Base-by-base conservation (phyloP, 1,140 invertebrate species). In the Drosophila baimaii region DNA sequence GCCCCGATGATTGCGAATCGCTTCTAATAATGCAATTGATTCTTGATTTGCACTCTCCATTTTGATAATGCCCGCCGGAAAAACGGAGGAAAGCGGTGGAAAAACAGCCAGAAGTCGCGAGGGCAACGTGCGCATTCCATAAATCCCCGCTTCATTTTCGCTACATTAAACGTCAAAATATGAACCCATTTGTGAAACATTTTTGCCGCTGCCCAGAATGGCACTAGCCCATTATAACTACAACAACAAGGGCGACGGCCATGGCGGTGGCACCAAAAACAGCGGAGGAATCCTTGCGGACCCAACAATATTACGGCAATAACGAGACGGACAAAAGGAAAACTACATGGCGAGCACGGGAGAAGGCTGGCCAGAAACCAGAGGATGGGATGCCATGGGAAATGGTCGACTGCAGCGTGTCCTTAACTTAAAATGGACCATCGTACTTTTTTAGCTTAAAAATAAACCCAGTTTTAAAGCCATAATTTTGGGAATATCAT, bases 91-190 rank as follows among this genome's bases (percentile, higher is more conserved):
- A 75, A 21, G 55, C 29, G 13, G 9, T 9, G 12, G 68, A 17
- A 29, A 33, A 37, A 49, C 10, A 17, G 37, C 29, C 4, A n/a
- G 13, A 35, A 54, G 51, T 54, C 61, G 65, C 77, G 69, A 82
- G 84, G 84, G 84, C 77, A 88, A 89, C 77, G 69, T 75, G 84
- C 84, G 61, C 84, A 81, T 89, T 89, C 74, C 85, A 89, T 89
- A 89, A 89, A 89, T 89, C 84, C 66, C 73, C 47, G 77, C 84
- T 90, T 89, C 85, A 89, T 89, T 89, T 90, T 89, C 85, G 84
- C 85, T 89, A 89, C 84, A 89, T 90, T 89, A 81, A 89, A 90
- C 84, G 85, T 81, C 85, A 79, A 89, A 89, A 90, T 89, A 89
- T 89, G 85, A 89, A 89, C 84, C 84, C 85, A 89, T 89, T 89